Conservation (phyloP, 2,113 vertebrate genomes). For the Leptobrachium ailaonicum region DNA sequence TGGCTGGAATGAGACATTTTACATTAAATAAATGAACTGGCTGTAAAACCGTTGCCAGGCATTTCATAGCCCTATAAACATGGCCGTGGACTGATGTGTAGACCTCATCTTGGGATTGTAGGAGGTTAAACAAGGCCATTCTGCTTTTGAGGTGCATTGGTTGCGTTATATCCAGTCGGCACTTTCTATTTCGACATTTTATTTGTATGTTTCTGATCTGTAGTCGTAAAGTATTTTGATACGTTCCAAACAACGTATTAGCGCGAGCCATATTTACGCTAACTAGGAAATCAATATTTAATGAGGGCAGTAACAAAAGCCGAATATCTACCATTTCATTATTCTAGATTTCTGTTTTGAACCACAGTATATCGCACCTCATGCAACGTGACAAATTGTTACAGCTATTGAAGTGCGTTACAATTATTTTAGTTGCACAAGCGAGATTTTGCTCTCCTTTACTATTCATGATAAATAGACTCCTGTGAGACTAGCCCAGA, state of each 20-base stretch:
- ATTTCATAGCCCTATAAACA: background rate
- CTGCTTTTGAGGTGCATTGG: background rate
- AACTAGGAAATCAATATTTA: constrained; percentile 35
- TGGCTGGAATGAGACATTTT: background rate
- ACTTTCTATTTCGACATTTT: too few relatives aligned
- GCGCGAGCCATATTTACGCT: constrained; percentile 28
- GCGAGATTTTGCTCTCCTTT: constrained; percentile 24
- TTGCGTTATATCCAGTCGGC: too few relatives aligned
- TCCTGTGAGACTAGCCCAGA: constrained; percentile 11
- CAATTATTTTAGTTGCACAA: constrained; percentile 40
- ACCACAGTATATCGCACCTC: constrained; percentile 7
- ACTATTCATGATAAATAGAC: constrained; percentile 31
- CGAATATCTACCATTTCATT: constrained; percentile 15
- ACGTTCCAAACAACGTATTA: constrained; percentile 22
- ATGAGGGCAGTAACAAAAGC: constrained; percentile 27
- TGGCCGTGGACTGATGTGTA: background rate
- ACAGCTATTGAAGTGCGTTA: constrained; percentile 25
- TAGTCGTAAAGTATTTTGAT: constrained; percentile 14
- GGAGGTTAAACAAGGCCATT: background rate
- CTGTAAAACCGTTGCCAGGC: background rate
- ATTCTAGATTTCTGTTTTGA: constrained; percentile 2
- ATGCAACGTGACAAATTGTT: constrained; percentile 28
- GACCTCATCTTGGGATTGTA: background rate
- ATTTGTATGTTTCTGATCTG: background rate
- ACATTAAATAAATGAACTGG: constrained; percentile 6